Evolutionary conservation across 2,888 invertebrate genomes (phyloP).

Genomic region (Morpho achilles): DNA sequence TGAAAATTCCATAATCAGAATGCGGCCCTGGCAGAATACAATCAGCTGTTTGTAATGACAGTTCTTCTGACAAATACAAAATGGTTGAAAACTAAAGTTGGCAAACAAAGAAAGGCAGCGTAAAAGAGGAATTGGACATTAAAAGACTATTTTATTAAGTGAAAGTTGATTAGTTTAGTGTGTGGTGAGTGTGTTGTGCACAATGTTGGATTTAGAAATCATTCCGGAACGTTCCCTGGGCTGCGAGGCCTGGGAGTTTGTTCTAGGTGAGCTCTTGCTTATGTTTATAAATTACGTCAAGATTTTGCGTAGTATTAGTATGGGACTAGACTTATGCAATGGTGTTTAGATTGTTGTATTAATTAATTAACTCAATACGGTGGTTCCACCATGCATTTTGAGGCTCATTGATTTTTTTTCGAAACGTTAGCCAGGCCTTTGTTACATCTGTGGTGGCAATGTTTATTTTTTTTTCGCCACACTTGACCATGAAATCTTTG

Average conservation of each 20-base stretch:
- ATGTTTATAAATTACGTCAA: constrained; percentile 73
- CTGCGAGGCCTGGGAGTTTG: constrained; percentile 98
- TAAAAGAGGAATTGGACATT: constrained; percentile 64
- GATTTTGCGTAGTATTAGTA: constrained; percentile 75
- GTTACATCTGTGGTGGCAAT: constrained; percentile 48
- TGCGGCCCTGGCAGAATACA: constrained; percentile 69
- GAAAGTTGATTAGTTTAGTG: constrained; percentile 82
- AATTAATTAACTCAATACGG: constrained; percentile 6
- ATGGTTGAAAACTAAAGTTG: constrained; percentile 80
- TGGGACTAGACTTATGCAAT: constrained; percentile 68
- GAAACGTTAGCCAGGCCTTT: constrained; percentile 59
- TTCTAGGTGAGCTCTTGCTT: constrained; percentile 87
- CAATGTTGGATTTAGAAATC: constrained; percentile 98
- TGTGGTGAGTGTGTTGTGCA: constrained; percentile 85
- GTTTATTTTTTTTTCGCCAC: constrained; percentile 65
- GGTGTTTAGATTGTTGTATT: constrained; percentile 19
- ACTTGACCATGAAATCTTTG: constrained; percentile 75
- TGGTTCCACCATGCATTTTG: constrained; percentile 3
- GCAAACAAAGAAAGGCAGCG: constrained; percentile 79
- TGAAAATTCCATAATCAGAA: constrained; percentile 14
- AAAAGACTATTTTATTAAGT: constrained; percentile 62
- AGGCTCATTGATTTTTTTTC: constrained; percentile 64
- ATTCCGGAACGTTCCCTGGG: constrained; percentile 96
- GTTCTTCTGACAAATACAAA: constrained; percentile 79
- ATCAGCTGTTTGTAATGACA: constrained; percentile 81